phyloP scores from a whole-genome alignment of 2,113 vertebrate species.

The Peromyscus californicus region DNA sequence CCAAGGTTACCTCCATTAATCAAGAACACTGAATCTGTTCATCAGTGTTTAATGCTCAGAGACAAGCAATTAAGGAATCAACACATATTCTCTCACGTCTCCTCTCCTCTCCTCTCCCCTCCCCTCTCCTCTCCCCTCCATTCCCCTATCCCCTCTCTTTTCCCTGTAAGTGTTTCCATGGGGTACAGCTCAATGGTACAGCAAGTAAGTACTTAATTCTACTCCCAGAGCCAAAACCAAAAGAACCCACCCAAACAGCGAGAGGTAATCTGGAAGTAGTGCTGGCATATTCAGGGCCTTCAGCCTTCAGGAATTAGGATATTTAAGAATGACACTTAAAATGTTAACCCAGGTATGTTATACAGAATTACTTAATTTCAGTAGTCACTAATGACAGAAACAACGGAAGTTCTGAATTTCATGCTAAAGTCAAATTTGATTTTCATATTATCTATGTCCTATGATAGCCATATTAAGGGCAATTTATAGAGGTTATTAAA shows the following conservation, averaged over 20 bases:
- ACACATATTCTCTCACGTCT: neutral
- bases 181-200: neutral
- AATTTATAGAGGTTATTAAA: slow-evolving; percentile 58
- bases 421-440: slow-evolving; percentile 62
- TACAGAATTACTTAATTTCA: slow-evolving; percentile 51
- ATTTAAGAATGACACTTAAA: slow-evolving; percentile 63
- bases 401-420: neutral
- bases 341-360: slow-evolving; percentile 14
- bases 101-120: too few species aligned
- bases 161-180: neutral
- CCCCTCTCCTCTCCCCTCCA: too few species aligned
- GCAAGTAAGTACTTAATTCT: neutral
- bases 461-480: neutral
- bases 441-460: slow-evolving; percentile 50
- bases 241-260: neutral
- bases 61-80: neutral
- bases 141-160: too few species aligned
- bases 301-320: slow-evolving; percentile 41
- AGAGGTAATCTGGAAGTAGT: neutral
- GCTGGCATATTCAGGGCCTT: slow-evolving; percentile 14
- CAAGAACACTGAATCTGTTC: neutral
- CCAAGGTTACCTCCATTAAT: slow-evolving; percentile 17
- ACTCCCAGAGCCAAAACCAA: neutral
- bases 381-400: slow-evolving; percentile 46
- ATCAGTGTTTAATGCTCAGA: slow-evolving; percentile 6